Evolutionary conservation across 2,113 vertebrate species (phyloP), one percentile per base, ranked within the genome.

Genomic region (Gnathonemus echidnorhynchus): DNA sequence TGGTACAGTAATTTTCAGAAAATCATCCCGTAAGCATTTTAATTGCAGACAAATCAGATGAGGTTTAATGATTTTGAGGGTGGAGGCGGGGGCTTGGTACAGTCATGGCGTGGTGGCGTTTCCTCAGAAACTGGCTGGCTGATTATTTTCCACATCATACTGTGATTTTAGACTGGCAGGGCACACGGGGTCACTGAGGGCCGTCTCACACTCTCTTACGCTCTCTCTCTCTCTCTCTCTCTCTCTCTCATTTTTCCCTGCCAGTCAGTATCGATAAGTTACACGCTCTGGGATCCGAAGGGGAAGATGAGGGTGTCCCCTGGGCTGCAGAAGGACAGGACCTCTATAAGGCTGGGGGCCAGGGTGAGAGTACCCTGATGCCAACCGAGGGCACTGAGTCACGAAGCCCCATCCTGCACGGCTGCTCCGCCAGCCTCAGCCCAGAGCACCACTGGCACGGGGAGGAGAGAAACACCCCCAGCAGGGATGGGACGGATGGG

Each of bases 241-340:
- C 56, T 49, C 80, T 84, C 11, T 83, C 24, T 31, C 39, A 83
- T 88, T 24, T 86, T 1, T 9, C 86, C 48, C 86, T 88, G 88
- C 21, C 91, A 95, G 96, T 95, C 86, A 95, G 94, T 85, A 88
- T 93, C 48, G 95, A 95, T 89, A 93, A 93, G 90, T 93, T 94
- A 86, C 94, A 90, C 89, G 94, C 93, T 5, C 93, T 95, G 92
- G 95, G 95, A 53, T 96, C 96, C 11, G 96, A 96, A 87, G 96
- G 95, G 46, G 95, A 96, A 90, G 95, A 96, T 96, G 95, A 96
- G 87, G 94, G 92, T 74, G 92, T 94, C 8, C 89, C 94, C 48
- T 96, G 95, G 95, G 93, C 93, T 91, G 91, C 94, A 92, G 96
- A 96, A 91, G 93, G 90, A 88, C 95, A 93, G 93, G 95, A 96